Base-by-base conservation (phyloP, 2,888 invertebrate species). In the Tachina grossa region DNA sequence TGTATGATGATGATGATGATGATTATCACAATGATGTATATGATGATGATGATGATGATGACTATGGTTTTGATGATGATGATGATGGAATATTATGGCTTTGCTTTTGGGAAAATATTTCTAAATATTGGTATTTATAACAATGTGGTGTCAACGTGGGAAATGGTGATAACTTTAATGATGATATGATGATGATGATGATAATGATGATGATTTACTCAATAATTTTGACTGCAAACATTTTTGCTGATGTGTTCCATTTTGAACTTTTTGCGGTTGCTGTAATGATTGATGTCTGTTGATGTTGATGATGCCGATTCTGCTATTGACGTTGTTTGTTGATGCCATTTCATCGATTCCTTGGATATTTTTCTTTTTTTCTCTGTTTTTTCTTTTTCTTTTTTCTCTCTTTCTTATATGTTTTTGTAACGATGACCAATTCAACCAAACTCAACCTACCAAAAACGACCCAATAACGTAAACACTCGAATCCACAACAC, bases 1-100 rank as follows among this genome's bases (percentile, higher is more conserved):
- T 85, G 51, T 83, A 76, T 85, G 92, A 92, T 91, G 91, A 92
- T 85, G 92, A 92, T 91, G 91, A 92, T 92, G 94, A 94, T 93
- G 89, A 83, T 87, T 88, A 92, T 90, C 88, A 92, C 89, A 88
- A 92, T 90, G 89, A 91, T 89, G 89, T 93, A 93, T 89, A 93
- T 93, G 93, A 93, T 93, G 87, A 85, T 88, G 88, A 89, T 90
- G 90, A 89, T 90, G 89, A 89, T 88, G 72, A 85, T n/a, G n/a
- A 49, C n/a, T 2, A n/a, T 49, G 49, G n/a, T n/a, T 19, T 63
- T 88, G 87, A 88, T 85, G 84, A 88, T 90, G 89, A 78, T 87
- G 82, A 83, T 88, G 87, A 83, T 89, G 87, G 87, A 89, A 88
- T 85, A 22, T 77, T 87, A 83, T 88, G 89, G 89, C 88, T 88